Percentiles rank a stretch among this genome's conserved stretches.
These are phyloP conservation scores for Tenualosa ilisha DNA, from an alignment of 2,797 vertebrate genomes.

Conservation along the genomic window DNA sequence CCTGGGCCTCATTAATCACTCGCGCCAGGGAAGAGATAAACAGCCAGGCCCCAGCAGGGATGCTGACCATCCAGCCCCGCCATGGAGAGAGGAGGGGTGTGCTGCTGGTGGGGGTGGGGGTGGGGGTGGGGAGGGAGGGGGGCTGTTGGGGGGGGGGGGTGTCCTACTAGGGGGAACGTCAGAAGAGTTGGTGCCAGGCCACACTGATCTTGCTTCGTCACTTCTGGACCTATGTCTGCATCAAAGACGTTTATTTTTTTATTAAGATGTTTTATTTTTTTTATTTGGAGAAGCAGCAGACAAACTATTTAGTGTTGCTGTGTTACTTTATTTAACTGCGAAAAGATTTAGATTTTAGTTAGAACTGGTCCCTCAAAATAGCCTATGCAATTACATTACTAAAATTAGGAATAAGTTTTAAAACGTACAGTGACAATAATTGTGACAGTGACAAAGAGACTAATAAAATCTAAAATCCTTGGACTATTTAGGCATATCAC, in stretches of 20 bases:
- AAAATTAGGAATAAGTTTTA: background rate
- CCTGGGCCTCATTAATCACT: slow-evolving; percentile 88
- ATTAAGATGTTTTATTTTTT: too few relatives aligned
- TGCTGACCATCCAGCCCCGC: slow-evolving; percentile 66
- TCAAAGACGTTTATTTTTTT: slow-evolving; percentile 13
- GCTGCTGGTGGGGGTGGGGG: slow-evolving; percentile 51
- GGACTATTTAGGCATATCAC: background rate
- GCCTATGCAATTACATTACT: background rate
- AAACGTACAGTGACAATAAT: background rate
- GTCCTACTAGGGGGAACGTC: slow-evolving; percentile 51
- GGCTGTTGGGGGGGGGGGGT: slow-evolving; percentile 39
- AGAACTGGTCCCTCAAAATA: background rate
- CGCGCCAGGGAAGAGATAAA: slow-evolving; percentile 83
- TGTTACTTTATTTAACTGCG: background rate
- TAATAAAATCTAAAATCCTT: background rate
- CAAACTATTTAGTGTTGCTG: background rate
- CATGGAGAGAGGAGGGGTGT: slow-evolving; percentile 41
- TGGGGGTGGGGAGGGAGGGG: slow-evolving; percentile 46
- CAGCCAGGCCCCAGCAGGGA: slow-evolving; percentile 78
- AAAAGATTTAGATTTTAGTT: background rate
- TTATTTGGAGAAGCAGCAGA: background rate
- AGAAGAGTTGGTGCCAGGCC: slow-evolving; percentile 71
- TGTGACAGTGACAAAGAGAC: background rate
- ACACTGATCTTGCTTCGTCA: background rate
- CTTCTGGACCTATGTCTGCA: background rate